Conservation (phyloP, 2,888 invertebrate genomes). For the Trissolcus japonicus region DNA sequence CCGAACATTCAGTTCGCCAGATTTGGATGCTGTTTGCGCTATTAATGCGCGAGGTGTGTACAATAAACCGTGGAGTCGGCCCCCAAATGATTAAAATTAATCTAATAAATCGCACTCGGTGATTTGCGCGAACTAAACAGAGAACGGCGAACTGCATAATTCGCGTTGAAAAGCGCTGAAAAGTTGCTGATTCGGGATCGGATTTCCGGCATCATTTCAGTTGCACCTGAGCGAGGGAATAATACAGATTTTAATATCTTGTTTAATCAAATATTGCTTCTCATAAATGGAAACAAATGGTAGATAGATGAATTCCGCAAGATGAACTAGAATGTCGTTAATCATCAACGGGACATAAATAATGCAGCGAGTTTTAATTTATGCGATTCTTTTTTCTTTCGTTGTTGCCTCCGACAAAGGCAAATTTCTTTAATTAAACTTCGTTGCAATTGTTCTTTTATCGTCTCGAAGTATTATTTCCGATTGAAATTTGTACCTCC, state of each 20-base stretch:
- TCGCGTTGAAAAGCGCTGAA: no score
- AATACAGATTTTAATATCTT: constrained; percentile 2
- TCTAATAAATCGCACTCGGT: no score
- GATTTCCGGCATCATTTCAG: not conserved
- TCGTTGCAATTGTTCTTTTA: not conserved
- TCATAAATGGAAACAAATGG: not conserved
- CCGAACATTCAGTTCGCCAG: no score
- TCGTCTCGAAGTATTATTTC: no score
- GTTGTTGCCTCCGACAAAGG: not conserved
- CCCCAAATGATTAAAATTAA: no score
- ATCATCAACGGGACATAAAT: not conserved
- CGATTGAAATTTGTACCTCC: no score
- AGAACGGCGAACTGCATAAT: no score
- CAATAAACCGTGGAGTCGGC: no score
- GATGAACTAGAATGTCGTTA: not conserved
- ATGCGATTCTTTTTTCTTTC: not conserved
- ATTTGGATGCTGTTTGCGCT: no score
- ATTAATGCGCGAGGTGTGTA: no score
- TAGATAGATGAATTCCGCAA: not conserved
- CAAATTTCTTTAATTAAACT: constrained; percentile 2
- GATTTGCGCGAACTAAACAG: no score
- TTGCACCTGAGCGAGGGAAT: not conserved
- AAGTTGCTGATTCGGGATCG: no score
- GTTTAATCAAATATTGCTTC: not conserved
- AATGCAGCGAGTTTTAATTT: constrained; percentile 3